Evolutionary conservation across 1,140 invertebrate genomes (phyloP).

Genomic region (Megathymus violae): DNA sequence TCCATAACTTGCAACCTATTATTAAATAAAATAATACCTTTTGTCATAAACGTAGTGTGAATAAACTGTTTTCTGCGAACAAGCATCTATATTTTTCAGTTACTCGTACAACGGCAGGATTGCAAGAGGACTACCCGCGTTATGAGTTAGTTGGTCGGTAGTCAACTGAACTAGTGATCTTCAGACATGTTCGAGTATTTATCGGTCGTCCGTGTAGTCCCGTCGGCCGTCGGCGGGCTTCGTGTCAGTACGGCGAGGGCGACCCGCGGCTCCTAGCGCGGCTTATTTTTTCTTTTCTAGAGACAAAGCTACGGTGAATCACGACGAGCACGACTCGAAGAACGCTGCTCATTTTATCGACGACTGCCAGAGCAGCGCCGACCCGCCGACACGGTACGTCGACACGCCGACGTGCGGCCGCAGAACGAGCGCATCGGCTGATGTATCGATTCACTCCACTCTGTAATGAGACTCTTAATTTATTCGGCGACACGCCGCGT

Average conservation of each 20-base stretch:
- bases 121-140: no score
- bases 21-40: no score
- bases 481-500: conserved; percentile 21
- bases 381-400: no score
- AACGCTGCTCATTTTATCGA: conserved; percentile 30
- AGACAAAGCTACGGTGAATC: conserved; percentile 33
- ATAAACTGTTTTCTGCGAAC: no score
- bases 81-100: no score
- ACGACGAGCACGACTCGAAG: conserved; percentile 31
- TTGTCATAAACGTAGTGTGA: no score
- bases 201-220: neutral
- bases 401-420: no score
- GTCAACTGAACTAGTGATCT: no score
- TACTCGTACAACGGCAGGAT: no score
- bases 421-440: conserved; percentile 11
- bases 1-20: no score
- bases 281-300: conserved; percentile 23
- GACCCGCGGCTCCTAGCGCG: conserved; percentile 5
- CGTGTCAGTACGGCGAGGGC: conserved; percentile 7
- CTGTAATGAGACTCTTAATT: conserved; percentile 31
- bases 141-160: no score
- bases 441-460: conserved; percentile 30
- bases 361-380: conserved; percentile 11
- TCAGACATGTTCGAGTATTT: no score
- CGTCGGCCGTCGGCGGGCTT: neutral